Evolutionary conservation across 1,140 invertebrate species (phyloP), one percentile per base, ranked within the genome.

Genomic region (Trichonephila clavipes): DNA sequence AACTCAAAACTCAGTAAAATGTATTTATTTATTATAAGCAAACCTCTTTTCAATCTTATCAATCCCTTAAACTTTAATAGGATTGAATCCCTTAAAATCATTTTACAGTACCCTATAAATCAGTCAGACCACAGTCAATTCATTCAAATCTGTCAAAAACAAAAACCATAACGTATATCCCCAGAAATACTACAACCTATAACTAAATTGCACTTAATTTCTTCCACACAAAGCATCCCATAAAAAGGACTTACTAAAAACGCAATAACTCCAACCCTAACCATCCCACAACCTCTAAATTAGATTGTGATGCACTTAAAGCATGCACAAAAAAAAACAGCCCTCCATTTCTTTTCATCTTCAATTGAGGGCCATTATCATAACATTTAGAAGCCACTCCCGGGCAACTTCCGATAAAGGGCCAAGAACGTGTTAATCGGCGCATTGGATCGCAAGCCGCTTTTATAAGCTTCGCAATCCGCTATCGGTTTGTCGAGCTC

Each of bases 401-500:
- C 28, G 72, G 72, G 10, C 3, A 34, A 77, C 72, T 77, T 77
- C 72, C 72, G 34, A 77, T 77, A 77, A 77, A 77, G 34, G 72
- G 72, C 14, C 34, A 77, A 34, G 72, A 77, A 77, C 72, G 72
- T 77, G 72, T 77, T 77, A 77, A 77, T 77, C 72, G 28, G 72
- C 28, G 24, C 72, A 34, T 77, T 77, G 24, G 34, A 77, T 77
- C 72, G 18, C 72, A 77, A 34, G 72, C 72, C 72, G 72, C 72
- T 77, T 77, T 40, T 40, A 77, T 77, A 77, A 77, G 24, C 69
- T 28, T 77, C 28, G 28, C 72, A 77, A 77, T 77, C 72, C 72
- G 34, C 72, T 77, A 77, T 77, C 72, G 72, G 72, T 77, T 77
- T 77, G 72, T 77, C 72, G 72, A 85, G 58, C 51, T 85, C 58